phyloP scores from a whole-genome alignment of 2,113 vertebrate species.

The Holacanthus passer region DNA sequence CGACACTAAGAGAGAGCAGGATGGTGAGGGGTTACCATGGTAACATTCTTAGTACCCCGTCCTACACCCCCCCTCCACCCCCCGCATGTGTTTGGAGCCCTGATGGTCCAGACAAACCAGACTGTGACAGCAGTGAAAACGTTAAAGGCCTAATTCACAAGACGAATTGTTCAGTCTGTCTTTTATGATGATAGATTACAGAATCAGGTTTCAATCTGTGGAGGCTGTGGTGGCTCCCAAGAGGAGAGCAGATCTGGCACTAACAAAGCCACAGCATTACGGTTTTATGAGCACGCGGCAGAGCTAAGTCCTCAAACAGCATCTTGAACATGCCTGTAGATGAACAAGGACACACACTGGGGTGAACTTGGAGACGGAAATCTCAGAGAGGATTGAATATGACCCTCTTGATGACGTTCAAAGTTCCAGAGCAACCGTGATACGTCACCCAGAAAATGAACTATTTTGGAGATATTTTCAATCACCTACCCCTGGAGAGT shows the following conservation, averaged over 20 bases:
- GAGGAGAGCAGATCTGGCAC: conserved; percentile 33
- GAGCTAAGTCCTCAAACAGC: conserved; percentile 37
- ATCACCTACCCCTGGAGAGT: conserved; percentile 67
- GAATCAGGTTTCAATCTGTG: conserved; percentile 46
- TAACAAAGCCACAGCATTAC: conserved; percentile 38
- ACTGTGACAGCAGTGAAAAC: conserved; percentile 60
- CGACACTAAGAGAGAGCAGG: conserved; percentile 64
- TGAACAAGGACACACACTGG: conserved; percentile 9
- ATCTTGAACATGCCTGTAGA: not conserved
- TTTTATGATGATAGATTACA: conserved; percentile 57
- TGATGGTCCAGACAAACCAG: conserved; percentile 68
- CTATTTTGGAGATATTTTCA: conserved; percentile 74
- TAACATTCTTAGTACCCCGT: conserved; percentile 69
- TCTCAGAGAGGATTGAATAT: not conserved
- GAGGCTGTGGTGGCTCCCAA: conserved; percentile 19
- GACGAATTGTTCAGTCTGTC: conserved; percentile 44
- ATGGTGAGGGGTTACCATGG: conserved; percentile 81
- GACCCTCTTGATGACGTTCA: conserved; percentile 34
- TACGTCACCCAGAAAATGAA: conserved; percentile 50
- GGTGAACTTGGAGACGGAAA: not conserved
- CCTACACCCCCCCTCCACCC: conserved; percentile 66
- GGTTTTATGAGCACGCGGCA: conserved; percentile 37
- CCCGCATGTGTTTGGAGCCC: conserved; percentile 48
- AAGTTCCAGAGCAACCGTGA: conserved; percentile 15
- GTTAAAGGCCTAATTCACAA: conserved; percentile 57